phyloP scores from a whole-genome alignment of 2,797 vertebrate genomes.

The Takifugu ocellatus region DNA sequence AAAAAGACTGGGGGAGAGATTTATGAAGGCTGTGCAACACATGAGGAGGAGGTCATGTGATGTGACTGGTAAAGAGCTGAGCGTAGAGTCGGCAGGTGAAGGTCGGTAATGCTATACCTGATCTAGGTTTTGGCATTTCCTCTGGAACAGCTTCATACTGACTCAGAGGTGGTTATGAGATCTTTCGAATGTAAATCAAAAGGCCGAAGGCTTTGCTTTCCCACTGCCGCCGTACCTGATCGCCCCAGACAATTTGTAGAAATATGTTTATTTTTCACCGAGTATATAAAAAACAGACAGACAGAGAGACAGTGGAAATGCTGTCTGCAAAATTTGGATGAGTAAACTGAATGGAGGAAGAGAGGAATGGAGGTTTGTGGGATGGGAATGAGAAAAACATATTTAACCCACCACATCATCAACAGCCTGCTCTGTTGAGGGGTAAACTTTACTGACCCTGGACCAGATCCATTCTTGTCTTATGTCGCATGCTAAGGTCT shows the following conservation, averaged over 20 bases:
- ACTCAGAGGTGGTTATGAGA: conserved; percentile 45
- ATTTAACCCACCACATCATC: conserved; percentile 28
- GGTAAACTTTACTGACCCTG: conserved; percentile 21
- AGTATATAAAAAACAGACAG: conserved; percentile 27
- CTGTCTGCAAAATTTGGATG: conserved; percentile 62
- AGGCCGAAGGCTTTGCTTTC: conserved; percentile 33
- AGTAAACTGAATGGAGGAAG: conserved; percentile 22
- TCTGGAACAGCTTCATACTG: conserved; percentile 56
- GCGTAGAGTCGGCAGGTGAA: conserved; percentile 29
- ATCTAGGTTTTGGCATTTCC: conserved; percentile 67
- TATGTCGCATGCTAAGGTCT: background rate
- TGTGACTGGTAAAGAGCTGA: conserved; percentile 61
- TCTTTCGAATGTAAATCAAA: conserved; percentile 43
- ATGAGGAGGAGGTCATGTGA: conserved; percentile 33
- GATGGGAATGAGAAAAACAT: conserved; percentile 52
- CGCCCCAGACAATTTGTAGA: conserved; percentile 1
- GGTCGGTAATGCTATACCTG: conserved; percentile 60
- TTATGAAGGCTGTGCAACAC: conserved; percentile 3
- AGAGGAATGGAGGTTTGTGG: conserved; percentile 11
- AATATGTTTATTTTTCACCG: conserved; percentile 3
- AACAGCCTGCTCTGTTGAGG: conserved; percentile 15
- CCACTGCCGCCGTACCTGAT: conserved; percentile 24
- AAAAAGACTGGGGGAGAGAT: background rate
- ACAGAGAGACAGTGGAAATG: conserved; percentile 41
- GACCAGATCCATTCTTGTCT: background rate